Conservation (phyloP, 2,113 vertebrate species). For the Clarias batrachus region DNA sequence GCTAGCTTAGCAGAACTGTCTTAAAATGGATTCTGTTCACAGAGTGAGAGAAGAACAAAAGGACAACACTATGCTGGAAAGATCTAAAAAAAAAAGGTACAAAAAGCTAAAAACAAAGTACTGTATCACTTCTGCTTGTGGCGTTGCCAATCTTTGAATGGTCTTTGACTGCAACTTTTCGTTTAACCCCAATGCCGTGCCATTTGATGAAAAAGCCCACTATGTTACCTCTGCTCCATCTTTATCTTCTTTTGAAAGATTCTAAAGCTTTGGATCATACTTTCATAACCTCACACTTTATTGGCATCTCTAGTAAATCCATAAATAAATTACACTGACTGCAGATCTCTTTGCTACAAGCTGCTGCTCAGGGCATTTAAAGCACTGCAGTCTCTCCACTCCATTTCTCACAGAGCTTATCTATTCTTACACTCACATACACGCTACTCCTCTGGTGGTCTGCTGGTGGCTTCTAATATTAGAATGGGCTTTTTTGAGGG, state of each 20-base stretch:
- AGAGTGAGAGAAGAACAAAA: background rate
- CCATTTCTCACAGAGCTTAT: constrained; percentile 5
- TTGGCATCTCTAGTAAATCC: constrained; percentile 21
- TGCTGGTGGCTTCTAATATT: background rate
- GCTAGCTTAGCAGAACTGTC: background rate
- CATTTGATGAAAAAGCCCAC: background rate
- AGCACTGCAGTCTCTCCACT: constrained; percentile 1
- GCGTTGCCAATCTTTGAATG: background rate
- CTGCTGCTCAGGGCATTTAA: background rate
- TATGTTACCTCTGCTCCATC: background rate
- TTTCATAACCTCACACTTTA: constrained; percentile 7
- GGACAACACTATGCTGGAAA: background rate
- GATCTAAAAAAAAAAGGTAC: background rate
- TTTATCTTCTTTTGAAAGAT: constrained; percentile 15
- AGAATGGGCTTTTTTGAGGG: background rate
- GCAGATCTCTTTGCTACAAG: background rate
- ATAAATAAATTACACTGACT: constrained; percentile 21
- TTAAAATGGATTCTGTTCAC: background rate
- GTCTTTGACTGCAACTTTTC: background rate
- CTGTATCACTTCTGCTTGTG: background rate
- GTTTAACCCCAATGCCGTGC: background rate
- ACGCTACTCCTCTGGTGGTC: background rate
- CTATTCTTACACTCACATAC: background rate
- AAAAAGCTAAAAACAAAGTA: background rate
- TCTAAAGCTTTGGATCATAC: background rate